Evolutionary conservation across 2,113 vertebrate genomes (phyloP), one percentile per base, ranked within the genome.

Genomic region (Mohoua ochrocephala): DNA sequence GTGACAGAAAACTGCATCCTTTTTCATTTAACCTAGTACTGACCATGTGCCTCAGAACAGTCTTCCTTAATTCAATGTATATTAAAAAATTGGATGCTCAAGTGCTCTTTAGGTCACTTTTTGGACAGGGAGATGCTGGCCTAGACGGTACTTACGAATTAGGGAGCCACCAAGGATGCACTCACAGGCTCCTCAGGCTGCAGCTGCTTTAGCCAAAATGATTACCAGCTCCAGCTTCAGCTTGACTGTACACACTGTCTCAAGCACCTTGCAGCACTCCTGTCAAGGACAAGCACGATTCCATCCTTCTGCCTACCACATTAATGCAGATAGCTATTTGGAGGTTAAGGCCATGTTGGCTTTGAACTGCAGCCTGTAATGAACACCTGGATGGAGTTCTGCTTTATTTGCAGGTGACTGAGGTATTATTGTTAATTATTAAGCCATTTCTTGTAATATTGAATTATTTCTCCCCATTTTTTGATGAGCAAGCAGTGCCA

Each of bases 401-500:
- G 52, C 77, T 89, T 91, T 96, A 81, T 94, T 93, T 92, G 44
- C 60, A 81, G 77, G 79, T 57, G 52, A 91, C 30, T 59, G 54
- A 73, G 78, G 54, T 77, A 67, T 63, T 28, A 15, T 79, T 89
- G 76, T 83, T 56, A 60, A 95, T 97, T 97, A 91, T 95, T 93
- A 95, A 95, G 87, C 88, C 61, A 95, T 95, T 94, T 96, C 26
- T 90, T 96, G 65, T 89, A 91, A 45, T 89, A 80, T 96, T 85
- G 96, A 83, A 93, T 97, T 94, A 74, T 92, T 97, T 97, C 18
- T 54, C 37, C 53, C 39, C 49, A 60, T 97, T 97, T 97, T 96
- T 84, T 97, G 84, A 95, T 97, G 94, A 97, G 84, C 86, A 98
- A 97, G 87, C 82, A 78, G 93, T 95, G 79, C 83, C 94, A 71